A percentile compares a stretch with the other conserved stretches of the same genome.
phyloP scores from a whole-genome alignment of 2,113 vertebrate genomes.

The Mus pahari region DNA sequence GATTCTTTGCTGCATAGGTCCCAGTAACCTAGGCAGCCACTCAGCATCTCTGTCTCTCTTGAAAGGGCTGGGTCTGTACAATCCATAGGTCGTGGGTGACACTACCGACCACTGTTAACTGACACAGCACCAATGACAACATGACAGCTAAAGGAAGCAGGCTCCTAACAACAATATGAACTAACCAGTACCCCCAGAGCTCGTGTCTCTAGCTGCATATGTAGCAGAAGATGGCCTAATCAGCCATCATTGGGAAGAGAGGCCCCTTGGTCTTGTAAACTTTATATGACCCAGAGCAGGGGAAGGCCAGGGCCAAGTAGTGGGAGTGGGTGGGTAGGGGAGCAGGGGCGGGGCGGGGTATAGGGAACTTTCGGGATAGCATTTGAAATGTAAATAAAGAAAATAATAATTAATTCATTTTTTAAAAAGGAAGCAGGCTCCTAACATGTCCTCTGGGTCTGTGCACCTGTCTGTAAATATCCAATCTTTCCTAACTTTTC shows the following conservation, averaged over 20 bases:
- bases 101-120: not conserved
- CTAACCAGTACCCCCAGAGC: no score
- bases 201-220: no score
- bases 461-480: not conserved
- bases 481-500: not conserved
- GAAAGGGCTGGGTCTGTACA: not conserved
- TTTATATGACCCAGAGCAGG: no score
- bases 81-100: not conserved
- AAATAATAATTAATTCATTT: no score
- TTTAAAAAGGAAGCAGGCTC: constrained; percentile 36
- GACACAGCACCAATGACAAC: fast-evolving
- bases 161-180: constrained; percentile 22
- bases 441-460: not conserved
- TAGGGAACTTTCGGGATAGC: no score
- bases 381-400: no score
- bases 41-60: constrained; percentile 21
- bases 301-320: no score
- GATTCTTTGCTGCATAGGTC: constrained; percentile 47
- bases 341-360: no score
- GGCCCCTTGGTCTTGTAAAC: no score
- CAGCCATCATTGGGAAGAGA: no score
- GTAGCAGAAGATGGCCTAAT: no score
- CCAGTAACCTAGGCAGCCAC: constrained; percentile 37
- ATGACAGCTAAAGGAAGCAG: constrained; percentile 25
- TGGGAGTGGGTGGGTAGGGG: no score